phyloP scores from a whole-genome alignment of 1,140 invertebrate species.

The Drosophila albomicans region DNA sequence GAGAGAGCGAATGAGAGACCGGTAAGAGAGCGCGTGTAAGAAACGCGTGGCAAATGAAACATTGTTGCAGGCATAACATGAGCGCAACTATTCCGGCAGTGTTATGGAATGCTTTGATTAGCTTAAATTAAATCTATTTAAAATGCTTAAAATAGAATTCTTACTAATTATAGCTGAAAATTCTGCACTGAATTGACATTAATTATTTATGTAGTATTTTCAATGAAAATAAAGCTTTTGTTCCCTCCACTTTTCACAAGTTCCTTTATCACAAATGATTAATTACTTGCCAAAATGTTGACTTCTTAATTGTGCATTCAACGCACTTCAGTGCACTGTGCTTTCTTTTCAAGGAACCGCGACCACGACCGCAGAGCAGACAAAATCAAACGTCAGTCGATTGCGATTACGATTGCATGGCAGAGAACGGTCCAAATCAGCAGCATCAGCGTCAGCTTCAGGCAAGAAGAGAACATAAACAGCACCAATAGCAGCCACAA shows the following conservation, averaged over 20 bases:
- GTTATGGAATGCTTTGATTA: constrained; percentile 32
- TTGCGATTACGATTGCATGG: constrained; percentile 46
- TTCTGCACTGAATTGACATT: neutral
- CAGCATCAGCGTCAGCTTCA: constrained; percentile 39
- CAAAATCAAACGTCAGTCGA: constrained; percentile 45
- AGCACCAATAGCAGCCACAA: constrained; percentile 18
- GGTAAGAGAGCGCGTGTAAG: constrained; percentile 23
- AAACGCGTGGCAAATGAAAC: constrained; percentile 52
- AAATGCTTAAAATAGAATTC: neutral
- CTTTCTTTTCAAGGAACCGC: constrained; percentile 19
- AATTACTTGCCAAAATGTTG: constrained; percentile 8
- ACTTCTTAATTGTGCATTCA: constrained; percentile 22
- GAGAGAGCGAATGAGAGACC: constrained; percentile 19
- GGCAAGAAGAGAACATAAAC: constrained; percentile 47
- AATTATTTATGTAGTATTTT: neutral
- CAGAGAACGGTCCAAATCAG: constrained; percentile 45
- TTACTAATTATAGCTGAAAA: neutral
- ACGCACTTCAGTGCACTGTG: constrained; percentile 18
- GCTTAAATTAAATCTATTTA: constrained; percentile 11
- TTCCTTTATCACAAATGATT: neutral
- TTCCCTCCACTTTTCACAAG: too few species aligned
- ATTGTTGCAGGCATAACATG: constrained; percentile 33
- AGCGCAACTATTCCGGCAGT: constrained; percentile 43
- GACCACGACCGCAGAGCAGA: constrained; percentile 31
- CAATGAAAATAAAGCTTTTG: too few species aligned